Evolutionary conservation across 2,888 invertebrate genomes (phyloP), one percentile per base, ranked within the genome.

Genomic region (Iselma pallidipennis): DNA sequence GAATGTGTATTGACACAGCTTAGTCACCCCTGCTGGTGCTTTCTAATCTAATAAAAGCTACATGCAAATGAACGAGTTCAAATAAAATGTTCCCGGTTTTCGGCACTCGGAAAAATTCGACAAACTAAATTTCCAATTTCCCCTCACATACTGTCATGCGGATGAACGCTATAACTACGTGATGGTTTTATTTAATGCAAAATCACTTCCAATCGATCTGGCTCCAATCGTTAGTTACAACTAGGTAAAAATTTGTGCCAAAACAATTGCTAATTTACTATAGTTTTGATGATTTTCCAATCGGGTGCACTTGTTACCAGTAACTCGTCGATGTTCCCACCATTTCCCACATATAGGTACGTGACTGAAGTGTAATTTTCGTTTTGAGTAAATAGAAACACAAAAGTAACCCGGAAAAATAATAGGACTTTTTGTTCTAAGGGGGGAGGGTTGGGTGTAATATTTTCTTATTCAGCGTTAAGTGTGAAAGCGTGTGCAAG

Each of bases 401-500:
- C 66, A 71, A 68, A 74, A 72, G n/a, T n/a, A n/a, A n/a, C n/a
- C n/a, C n/a, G n/a, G 10, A 21, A 33, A 5, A 37, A 16, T 16
- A 9, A 37, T 9, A 5, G 19, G 2, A 37, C 16, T n/a, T 72
- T 74, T 69, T 71, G 73, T 71, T 73, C 70, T 68, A 65, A 45
- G 21, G 45, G 45, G 45, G 21, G 21, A 21, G 45, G 45, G 21
- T 19, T 45, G 73, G 73, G 72, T 72, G 74, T 73, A 75, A 78
- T 79, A 78, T 79, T 79, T 80, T 74, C 78, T 78, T 78, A 77
- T 80, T 74, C 74, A 68, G 71, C 70, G 77, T 71, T 78, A 79
- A 81, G 80, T 79, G 80, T 79, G 79, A 80, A 80, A 80, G 77
- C 80, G 80, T 81, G 81, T 79, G 79, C 74, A 71, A 79, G 80